Conservation (phyloP, 1,140 invertebrate genomes). For the Philopotamus ludificatus region DNA sequence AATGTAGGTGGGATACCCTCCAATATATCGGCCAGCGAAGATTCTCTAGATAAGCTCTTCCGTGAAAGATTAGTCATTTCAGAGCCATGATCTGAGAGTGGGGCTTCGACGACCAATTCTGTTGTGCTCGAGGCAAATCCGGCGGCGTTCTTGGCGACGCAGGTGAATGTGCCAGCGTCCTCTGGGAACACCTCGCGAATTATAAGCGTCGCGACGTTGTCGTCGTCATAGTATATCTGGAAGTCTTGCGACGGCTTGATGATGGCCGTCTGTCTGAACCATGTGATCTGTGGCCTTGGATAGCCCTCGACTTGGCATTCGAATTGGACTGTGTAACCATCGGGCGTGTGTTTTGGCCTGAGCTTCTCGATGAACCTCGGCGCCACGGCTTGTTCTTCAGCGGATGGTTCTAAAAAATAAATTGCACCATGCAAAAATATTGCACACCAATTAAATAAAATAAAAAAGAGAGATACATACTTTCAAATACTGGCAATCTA, state of each 20-base stretch:
- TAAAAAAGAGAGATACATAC: constrained; percentile 60
- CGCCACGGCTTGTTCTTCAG: constrained; percentile 73
- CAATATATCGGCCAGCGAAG: constrained; percentile 84
- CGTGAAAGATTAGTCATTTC: constrained; percentile 77
- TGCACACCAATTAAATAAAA: constrained; percentile 24
- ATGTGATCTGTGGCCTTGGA: constrained; percentile 88
- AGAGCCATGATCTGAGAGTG: constrained; percentile 84
- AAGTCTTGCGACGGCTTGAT: constrained; percentile 89
- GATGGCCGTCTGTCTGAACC: constrained; percentile 91
- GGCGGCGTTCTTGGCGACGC: constrained; percentile 91
- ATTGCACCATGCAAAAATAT: constrained; percentile 43
- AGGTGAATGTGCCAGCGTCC: constrained; percentile 95
- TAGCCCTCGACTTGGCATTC: constrained; percentile 87
- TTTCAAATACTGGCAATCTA: constrained; percentile 87
- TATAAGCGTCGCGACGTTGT: constrained; percentile 87
- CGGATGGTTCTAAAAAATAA: constrained; percentile 66
- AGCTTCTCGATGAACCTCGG: constrained; percentile 85
- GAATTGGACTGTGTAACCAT: constrained; percentile 87
- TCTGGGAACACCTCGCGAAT: constrained; percentile 96
- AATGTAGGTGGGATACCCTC: constrained; percentile 94
- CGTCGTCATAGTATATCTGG: constrained; percentile 90
- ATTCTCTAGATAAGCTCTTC: constrained; percentile 82
- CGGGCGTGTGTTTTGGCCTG: constrained; percentile 76
- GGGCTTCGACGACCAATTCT: constrained; percentile 83
- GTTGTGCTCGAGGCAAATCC: constrained; percentile 92